Base-by-base conservation (phyloP, 2,888 invertebrate genomes). In the Lutraria lutraria region DNA sequence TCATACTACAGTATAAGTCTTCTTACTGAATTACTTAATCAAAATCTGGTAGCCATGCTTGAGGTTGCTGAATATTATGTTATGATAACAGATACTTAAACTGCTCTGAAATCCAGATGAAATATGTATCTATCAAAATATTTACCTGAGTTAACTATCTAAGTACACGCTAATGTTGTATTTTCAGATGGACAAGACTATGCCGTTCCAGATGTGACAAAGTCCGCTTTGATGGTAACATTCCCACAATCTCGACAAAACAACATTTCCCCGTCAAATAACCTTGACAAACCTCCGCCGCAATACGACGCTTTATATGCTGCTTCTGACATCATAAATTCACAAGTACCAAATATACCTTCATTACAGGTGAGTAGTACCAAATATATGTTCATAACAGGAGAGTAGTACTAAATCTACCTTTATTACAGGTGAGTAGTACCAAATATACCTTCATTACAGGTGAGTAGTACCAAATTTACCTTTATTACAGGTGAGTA, bases 191-290 rank as follows among this genome's bases (percentile, higher is more conserved):
- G 95, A 21, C 94, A 95, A 76, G 96, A 96, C 83, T 96, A 96
- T 91, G 96, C 96, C 10, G 96, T 96, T 3, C 96, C 96, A 4
- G 96, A 96, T 92, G 94, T 96, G 63, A 95, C 96, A 25, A 95
- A 95, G 89, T 96, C 96, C 21, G 95, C 95, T 6, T 89, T 96
- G 79, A 94, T 95, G 85, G 95, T 95, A 10, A 94, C 94, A 54
- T 94, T 95, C 31, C 95, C 95, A 0, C 90, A 93, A 15, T 90
- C 91, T 15, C 92, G 93, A 31, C 93, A 92, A 29, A 72, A 83
- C 43, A 76, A 76, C 43, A 86, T 93, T 60, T 87, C 89, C 79
- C 83, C 89, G 68, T 90, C 92, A 0, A 94, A 93, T 85, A 93
- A 92, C 25, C 92, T 95, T 34, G 93, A 94, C 90, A 95, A 95